Base-by-base conservation (phyloP, 2,797 vertebrate species). In the Falco rusticolus region DNA sequence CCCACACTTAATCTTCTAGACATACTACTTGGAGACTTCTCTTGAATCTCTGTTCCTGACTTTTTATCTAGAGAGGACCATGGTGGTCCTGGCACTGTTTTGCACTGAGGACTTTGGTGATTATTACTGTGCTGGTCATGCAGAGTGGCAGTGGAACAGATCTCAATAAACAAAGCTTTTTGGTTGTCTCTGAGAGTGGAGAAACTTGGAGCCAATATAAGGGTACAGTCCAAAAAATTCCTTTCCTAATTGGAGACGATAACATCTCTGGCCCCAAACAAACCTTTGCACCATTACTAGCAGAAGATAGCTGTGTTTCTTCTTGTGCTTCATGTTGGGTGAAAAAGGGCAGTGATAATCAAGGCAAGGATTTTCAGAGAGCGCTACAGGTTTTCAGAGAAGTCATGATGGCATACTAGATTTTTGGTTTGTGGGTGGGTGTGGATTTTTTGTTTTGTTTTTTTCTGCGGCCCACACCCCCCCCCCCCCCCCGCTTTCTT, bases 401-500 rank as follows among this genome's bases (percentile, higher is more conserved):
- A 82, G 22, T 64, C 11, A 5, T 21, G 25, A 17, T 48, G 28
- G 22, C 39, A 15, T 64, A 6, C 28, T 81, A 45, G 19, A 18
- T 6, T 53, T 68, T 74, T 54, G 7, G 12, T 59, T 70, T 77
- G 41, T 57, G 31, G 16, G 26, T 29, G 13, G 4, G 10, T 37
- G 34, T 8, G 45, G 45, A 20, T 47, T 13, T 43, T 68, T 13
- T n/a, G 28, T 21, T 8, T 59, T n/a, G 17, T 43, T 9, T 13
- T 45, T 45, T 51, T 59, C 34, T 5, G 10, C 37, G 37, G 34
- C 34, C 34, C 34, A 34, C n/a, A n/a, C n/a, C n/a, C 37, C 37
- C 10, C 0, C 0, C 0, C 7, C 2, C 4, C 7, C 1, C 22
- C 24, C 43, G 13, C 6, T 34, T 51, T 80, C 79, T 84, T 86